Conservation (phyloP, 2,113 vertebrate genomes). For the Okapia johnstoni region DNA sequence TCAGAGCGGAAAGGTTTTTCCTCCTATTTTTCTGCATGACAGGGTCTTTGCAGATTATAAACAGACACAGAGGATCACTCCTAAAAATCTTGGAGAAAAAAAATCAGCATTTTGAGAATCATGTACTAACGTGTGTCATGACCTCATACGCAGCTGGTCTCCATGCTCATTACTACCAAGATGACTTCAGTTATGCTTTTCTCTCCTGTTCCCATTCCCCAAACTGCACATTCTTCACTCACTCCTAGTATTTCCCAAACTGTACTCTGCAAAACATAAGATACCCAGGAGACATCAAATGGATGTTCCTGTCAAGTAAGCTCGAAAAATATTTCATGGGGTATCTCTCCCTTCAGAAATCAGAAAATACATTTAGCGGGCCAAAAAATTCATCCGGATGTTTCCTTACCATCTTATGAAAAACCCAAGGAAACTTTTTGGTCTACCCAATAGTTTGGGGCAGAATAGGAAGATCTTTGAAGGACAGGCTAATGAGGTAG, state of each 20-base stretch:
- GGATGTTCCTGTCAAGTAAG: constrained; percentile 51
- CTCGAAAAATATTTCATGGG: constrained; percentile 45
- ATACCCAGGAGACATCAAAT: constrained; percentile 42
- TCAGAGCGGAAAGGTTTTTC: constrained; percentile 50
- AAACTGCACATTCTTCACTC: constrained; percentile 48
- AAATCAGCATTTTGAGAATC: constrained; percentile 38
- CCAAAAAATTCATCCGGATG: neutral
- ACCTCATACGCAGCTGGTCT: constrained; percentile 65
- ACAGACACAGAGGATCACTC: constrained; percentile 54
- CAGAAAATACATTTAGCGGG: neutral
- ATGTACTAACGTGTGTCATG: constrained; percentile 43
- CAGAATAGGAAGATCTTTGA: neutral
- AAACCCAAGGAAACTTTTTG: neutral
- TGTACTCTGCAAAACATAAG: constrained; percentile 43
- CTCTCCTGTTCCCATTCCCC: constrained; percentile 17
- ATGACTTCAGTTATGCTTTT: neutral
- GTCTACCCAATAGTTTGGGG: neutral
- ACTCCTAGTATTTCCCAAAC: constrained; percentile 21
- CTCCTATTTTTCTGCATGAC: constrained; percentile 58
- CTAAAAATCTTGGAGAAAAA: constrained; percentile 44
- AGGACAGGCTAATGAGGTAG: neutral
- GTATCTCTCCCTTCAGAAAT: constrained; percentile 35
- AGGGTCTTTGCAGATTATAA: constrained; percentile 58
- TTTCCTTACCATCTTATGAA: neutral
- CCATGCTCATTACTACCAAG: constrained; percentile 27